Base-by-base conservation (phyloP, 2,113 vertebrate genomes). In the Salvelinus alpinus region DNA sequence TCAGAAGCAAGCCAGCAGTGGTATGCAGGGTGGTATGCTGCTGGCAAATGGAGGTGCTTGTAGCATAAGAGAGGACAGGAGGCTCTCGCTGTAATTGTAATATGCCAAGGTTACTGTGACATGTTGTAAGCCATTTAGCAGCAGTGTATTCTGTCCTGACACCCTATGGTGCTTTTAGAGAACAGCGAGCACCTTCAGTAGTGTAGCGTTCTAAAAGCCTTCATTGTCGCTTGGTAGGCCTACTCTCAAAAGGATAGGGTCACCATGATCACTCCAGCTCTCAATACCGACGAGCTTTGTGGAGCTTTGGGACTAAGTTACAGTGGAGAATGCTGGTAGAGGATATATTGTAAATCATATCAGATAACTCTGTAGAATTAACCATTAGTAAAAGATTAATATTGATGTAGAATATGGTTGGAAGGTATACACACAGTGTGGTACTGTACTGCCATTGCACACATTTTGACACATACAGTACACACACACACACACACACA, bases 401-500 rank as follows among this genome's bases (percentile, higher is more conserved):
- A 18, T 4, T 14, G 51, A 16, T 0, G 0, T 5, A 54, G 16
- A 54, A 18, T 16, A 54, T 54, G 0, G 18, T 24, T 44, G 38
- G 38, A 44, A 2, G 38, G n/a, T n/a, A 22, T 62, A 62, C 0
- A 3, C 38, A 44, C 38, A 12, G 11, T 13, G 18, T 44, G 38
- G 1, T 14, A n/a, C n/a, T n/a, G 51, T 54, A 54, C 16, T 16
- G 12, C 51, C 12, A 74, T 48, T 27, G 38, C 25, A 54, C 64
- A 54, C 22, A 22, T 65, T 54, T 64, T 51, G 47, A 57, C 38
- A 73, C 59, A 73, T 29, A 27, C 34, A 73, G 38, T 48, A 62
- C 62, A 68, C 70, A 8, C 75, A 24, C 54, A 66, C 62, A 68
- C 47, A 74, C 75, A 24, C 54, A 66, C 62, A 68, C 70, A 13